Evolutionary conservation across 2,797 vertebrate species (phyloP).

Genomic region (Halcyon smyrnensis): DNA sequence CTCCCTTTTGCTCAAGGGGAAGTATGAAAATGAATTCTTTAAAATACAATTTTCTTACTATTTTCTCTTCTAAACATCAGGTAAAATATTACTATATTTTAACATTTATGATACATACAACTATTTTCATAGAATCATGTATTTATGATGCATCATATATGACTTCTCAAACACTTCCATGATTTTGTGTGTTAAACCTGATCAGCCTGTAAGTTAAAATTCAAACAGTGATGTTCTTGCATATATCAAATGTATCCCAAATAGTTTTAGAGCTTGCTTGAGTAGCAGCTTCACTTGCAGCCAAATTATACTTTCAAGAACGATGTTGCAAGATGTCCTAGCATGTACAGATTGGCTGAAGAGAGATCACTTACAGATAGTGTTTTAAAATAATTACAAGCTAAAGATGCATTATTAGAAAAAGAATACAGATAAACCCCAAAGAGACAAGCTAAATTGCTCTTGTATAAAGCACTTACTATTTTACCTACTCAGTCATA

Average conservation of each 20-base stretch:
- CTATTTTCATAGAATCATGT: background rate
- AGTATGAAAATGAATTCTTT: background rate
- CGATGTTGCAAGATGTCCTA: background rate
- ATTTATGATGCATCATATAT: background rate
- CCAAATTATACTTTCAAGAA: background rate
- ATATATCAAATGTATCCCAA: background rate
- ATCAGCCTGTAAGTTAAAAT: background rate
- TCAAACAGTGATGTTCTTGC: background rate
- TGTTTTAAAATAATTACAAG: background rate
- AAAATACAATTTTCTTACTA: background rate
- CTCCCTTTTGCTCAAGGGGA: background rate
- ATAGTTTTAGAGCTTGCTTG: background rate
- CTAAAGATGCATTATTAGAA: background rate
- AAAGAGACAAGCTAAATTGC: background rate
- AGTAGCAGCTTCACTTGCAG: background rate
- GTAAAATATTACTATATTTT: background rate
- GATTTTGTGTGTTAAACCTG: background rate
- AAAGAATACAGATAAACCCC: background rate
- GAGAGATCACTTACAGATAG: background rate
- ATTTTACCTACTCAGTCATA: background rate
- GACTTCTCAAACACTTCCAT: background rate
- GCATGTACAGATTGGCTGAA: background rate
- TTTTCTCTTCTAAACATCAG: background rate
- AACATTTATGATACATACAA: background rate
- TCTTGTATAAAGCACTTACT: background rate